These are phyloP conservation scores for Mesorhabditis sp. DNA, from an alignment of 2,888 invertebrate species.

Conservation along the genomic window DNA sequence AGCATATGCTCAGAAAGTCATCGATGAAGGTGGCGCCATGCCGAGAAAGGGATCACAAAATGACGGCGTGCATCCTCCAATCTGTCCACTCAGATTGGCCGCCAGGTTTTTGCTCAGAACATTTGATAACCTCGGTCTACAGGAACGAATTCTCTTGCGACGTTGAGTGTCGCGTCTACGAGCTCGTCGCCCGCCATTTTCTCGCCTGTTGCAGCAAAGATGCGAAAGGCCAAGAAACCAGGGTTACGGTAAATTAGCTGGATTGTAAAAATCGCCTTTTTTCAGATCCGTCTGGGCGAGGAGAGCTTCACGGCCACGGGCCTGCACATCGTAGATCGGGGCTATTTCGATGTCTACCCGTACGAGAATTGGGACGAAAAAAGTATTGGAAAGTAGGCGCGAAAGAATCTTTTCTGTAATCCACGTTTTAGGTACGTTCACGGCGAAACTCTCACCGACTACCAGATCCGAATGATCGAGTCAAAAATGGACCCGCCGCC, in stretches of 20 bases:
- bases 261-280: too few relatives aligned
- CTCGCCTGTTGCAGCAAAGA: conserved; percentile 91
- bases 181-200: conserved; percentile 92
- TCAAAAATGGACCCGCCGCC: conserved; percentile 68
- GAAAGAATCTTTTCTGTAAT: too few relatives aligned
- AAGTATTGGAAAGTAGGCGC: conserved; percentile 23
- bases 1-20: too few relatives aligned
- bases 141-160: too few relatives aligned
- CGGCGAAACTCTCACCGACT: conserved; percentile 60
- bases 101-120: too few relatives aligned
- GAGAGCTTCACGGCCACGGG: conserved; percentile 85
- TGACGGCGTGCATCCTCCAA: too few relatives aligned
- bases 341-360: conserved; percentile 53
- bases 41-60: too few relatives aligned
- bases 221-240: conserved; percentile 69
- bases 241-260: too few relatives aligned
- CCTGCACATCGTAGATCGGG: conserved; percentile 77
- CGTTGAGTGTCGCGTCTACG: conserved; percentile 69
- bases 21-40: too few relatives aligned
- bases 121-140: too few relatives aligned
- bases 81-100: too few relatives aligned
- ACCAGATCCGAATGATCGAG: conserved; percentile 53
- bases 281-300: conserved; percentile 71
- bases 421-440: conserved; percentile 23
- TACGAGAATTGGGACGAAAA: conserved; percentile 60